phyloP scores from a whole-genome alignment of 1,140 invertebrate genomes.

The Olivierus martensii region DNA sequence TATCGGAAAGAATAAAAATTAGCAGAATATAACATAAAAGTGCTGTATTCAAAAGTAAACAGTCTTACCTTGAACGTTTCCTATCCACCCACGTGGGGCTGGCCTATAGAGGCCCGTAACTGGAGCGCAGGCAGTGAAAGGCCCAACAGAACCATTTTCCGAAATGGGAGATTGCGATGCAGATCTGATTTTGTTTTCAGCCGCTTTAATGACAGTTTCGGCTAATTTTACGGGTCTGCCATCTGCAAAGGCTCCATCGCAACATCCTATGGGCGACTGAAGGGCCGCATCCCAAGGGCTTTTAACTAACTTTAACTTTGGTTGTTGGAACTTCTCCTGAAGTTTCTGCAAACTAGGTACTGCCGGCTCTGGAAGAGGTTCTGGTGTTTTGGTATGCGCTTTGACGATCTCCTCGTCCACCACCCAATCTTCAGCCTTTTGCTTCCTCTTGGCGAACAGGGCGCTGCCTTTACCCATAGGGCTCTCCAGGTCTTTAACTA shows the following conservation, averaged over 20 bases:
- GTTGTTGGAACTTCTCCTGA: not conserved
- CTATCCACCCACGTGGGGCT: no score
- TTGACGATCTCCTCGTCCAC: slow-evolving; percentile 50
- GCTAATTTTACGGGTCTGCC: slow-evolving; percentile 7
- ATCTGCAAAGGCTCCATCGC: slow-evolving; percentile 45
- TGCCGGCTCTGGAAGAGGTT: not conserved
- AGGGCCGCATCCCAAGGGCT: slow-evolving; percentile 59
- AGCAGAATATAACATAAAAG: no score
- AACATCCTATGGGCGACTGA: slow-evolving; percentile 43
- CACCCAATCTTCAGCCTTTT: slow-evolving; percentile 72
- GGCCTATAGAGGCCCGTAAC: no score
- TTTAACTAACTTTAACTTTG: slow-evolving; percentile 40
- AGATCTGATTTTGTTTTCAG: slow-evolving; percentile 3
- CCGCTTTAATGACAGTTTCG: slow-evolving; percentile 11
- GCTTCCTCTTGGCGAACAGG: slow-evolving; percentile 70
- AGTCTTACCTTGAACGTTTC: no score
- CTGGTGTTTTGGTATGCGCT: not conserved
- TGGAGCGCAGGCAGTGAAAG: no score
- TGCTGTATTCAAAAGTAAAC: no score
- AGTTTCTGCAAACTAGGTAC: not conserved
- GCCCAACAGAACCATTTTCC: no score
- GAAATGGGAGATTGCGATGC: slow-evolving; percentile 15
- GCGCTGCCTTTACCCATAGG: slow-evolving; percentile 68
- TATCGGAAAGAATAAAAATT: no score
- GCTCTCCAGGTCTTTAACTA: slow-evolving; percentile 58